Evolutionary conservation across 2,113 vertebrate genomes (phyloP), one percentile per base, ranked within the genome.

Genomic region (Isichthys henryi): DNA sequence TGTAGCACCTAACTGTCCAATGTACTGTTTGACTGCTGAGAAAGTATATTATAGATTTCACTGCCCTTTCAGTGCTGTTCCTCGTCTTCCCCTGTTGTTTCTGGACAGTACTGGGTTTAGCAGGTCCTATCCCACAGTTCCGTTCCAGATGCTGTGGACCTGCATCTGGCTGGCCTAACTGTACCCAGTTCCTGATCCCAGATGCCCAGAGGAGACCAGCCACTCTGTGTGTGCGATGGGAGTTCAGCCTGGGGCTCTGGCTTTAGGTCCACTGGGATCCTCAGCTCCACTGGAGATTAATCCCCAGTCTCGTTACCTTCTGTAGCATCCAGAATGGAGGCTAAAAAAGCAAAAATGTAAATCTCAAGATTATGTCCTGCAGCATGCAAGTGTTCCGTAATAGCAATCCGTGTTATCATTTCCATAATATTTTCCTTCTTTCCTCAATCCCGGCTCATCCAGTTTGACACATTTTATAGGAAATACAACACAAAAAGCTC

Each of bases 171-270:
- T 31, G 48, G 49, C 7, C 13, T 86, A 27, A 49, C 4, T 0
- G 46, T 17, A 50, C 46, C 84, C 58, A 88, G 90, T 86, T 92
- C 91, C 92, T 89, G 92, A 91, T 35, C 21, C 21, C 85, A 53
- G 5, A 19, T 35, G 27, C 31, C n/a, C 11, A 21, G 50, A 35
- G 49, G 85, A 31, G 85, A 53, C 50, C n/a, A 50, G 27, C 50
- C 50, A 5, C 6, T 80, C 15, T 43, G 35, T 77, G 48, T 35
- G 27, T 52, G 21, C 15, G n/a, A 17, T 86, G 9, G 31, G 21
- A 27, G 82, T 23, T 48, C 49, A 52, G 23, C 49, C 50, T 53
- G 10, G 50, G 49, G n/a, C 50, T 87, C 84, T 31, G 50, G 23
- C 27, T 39, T 1, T 6, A 87, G 83, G 4, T 4, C 85, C 85